Conservation (phyloP, 2,797 vertebrate genomes). For the Champsocephalus gunnari region DNA sequence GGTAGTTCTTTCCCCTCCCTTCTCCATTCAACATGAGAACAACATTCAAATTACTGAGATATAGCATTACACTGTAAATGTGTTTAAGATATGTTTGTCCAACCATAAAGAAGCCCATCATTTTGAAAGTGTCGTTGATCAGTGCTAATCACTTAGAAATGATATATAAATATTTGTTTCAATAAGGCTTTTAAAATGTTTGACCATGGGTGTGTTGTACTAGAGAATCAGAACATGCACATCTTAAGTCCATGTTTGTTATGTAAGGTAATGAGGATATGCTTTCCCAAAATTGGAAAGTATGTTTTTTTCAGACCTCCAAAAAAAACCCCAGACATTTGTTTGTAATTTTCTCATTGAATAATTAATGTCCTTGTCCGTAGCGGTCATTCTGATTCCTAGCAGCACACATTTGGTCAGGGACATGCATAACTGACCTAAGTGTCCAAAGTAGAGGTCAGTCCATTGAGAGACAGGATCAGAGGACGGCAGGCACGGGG, state of each 20-base stretch:
- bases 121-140: constrained; percentile 4
- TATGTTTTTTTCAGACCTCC: constrained; percentile 7
- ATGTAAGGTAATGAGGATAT: background rate
- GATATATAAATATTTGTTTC: background rate
- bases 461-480: constrained; percentile 57
- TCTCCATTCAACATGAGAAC: constrained; percentile 19
- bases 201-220: constrained; percentile 2
- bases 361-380: constrained; percentile 50
- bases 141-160: background rate
- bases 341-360: constrained; percentile 35
- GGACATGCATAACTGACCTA: constrained; percentile 52
- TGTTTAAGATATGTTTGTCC: background rate
- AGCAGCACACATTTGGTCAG: constrained; percentile 65
- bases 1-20: constrained; percentile 2
- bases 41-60: constrained; percentile 28
- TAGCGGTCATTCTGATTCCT: constrained; percentile 45
- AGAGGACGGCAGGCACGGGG: constrained; percentile 57
- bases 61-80: background rate
- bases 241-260: constrained; percentile 6
- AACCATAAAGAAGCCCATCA: background rate
- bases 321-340: background rate
- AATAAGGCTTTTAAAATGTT: constrained; percentile 10
- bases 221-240: background rate
- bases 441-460: constrained; percentile 71
- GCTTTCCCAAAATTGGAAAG: constrained; percentile 23